Evolutionary conservation across 2,797 vertebrate genomes (phyloP), one percentile per base, ranked within the genome.

Genomic region (Synanceia verrucosa): DNA sequence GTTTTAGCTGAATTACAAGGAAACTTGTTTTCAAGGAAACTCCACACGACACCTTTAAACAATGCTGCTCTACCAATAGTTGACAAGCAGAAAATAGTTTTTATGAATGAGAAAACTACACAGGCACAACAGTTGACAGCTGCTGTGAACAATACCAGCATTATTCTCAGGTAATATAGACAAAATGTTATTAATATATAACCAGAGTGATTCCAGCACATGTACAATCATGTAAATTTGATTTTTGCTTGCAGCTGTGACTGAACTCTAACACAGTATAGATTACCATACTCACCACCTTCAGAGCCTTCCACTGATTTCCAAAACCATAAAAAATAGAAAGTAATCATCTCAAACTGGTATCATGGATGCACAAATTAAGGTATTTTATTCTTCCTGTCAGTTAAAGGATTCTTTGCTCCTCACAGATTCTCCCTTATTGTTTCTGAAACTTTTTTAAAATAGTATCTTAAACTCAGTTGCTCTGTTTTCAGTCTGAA

Each of bases 401-500:
- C 55, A 70, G 28, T 26, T 37, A 2, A 55, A 46, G 13, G 23
- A 43, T 46, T 31, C 2, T 3, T 29, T 36, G 9, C 13, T 58
- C 12, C 41, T 61, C 12, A 29, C 26, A 6, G 4, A 29, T 37
- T 53, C 12, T 28, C 52, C n/a, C 39, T 18, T 33, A 5, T 31
- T 65, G 13, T 59, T 63, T 64, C 23, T 55, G n/a, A 34, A 34
- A n/a, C 16, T 50, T 26, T 52, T 52, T 43, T 47, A 3, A 43
- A 24, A 53, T 16, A 13, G 39, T 28, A 13, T 28, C 31, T 72
- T n/a, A 6, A 34, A 48, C 50, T 34, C 24, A 8, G 2, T 64
- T 41, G 18, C 44, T 16, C 18, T 33, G 51, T n/a, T n/a, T n/a
- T n/a, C n/a, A n/a, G n/a, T 65, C 47, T 53, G 14, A 58, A 76